A percentile compares a stretch with the other conserved stretches of the same genome.
phyloP scores from a whole-genome alignment of 1,140 invertebrate genomes.

The Orchesella cincta region DNA sequence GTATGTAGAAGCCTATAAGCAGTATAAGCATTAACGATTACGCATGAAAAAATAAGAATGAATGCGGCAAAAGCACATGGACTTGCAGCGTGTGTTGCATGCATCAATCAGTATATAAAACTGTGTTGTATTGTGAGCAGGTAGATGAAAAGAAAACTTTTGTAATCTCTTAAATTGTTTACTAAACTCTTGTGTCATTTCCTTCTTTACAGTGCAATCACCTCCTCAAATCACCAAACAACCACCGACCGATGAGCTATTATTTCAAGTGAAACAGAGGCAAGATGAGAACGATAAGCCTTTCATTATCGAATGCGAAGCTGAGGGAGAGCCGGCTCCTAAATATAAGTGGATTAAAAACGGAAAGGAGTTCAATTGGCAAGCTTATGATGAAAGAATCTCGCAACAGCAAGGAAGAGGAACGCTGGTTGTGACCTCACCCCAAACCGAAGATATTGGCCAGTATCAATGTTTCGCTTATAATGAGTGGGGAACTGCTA shows the following conservation, averaged over 20 bases:
- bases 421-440: constrained; percentile 83
- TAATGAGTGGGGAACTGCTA: constrained; percentile 91
- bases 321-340: constrained; percentile 84
- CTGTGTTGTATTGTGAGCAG: no score
- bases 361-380: constrained; percentile 72
- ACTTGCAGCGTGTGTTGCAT: no score
- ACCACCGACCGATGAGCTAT: constrained; percentile 81
- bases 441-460: constrained; percentile 72
- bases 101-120: no score
- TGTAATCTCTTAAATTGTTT: no score
- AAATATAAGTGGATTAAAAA: constrained; percentile 96
- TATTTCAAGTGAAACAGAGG: constrained; percentile 82
- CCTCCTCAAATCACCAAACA: constrained; percentile 87
- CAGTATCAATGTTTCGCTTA: constrained; percentile 97
- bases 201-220: constrained; percentile 64
- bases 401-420: constrained; percentile 87
- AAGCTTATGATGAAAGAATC: constrained; percentile 86
- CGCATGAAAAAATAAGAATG: no score
- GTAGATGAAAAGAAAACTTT: no score
- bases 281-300: constrained; percentile 86
- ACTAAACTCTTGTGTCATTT: no score
- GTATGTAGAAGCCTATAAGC: no score
- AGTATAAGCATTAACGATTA: no score
- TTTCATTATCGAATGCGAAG: constrained; percentile 92
- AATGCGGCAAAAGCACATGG: no score